phyloP scores from a whole-genome alignment of 2,797 vertebrate genomes.

The Parotocinclus haroldoi region DNA sequence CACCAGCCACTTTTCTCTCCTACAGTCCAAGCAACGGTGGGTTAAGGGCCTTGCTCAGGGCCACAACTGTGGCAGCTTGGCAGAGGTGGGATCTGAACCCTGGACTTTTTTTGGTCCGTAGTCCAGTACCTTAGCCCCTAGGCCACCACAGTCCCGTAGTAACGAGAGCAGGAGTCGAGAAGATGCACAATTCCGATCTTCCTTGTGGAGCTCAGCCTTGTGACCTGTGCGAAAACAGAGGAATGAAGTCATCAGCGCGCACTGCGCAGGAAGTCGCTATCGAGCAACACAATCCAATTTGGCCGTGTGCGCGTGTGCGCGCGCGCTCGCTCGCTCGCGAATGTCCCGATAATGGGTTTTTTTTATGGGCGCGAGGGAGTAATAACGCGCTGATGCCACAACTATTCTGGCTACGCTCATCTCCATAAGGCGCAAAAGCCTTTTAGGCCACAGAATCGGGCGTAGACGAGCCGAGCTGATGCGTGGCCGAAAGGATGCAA shows the following conservation, averaged over 20 bases:
- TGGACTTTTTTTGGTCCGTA: too few species aligned
- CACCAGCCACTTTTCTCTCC: too few species aligned
- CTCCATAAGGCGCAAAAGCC: conserved; percentile 6
- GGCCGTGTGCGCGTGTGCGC: background rate
- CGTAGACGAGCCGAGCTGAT: background rate
- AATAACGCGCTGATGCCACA: conserved; percentile 25
- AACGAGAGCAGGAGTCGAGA: too few species aligned
- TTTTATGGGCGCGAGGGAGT: conserved; percentile 16
- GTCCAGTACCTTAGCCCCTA: too few species aligned
- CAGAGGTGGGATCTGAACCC: too few species aligned
- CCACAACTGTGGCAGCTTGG: too few species aligned
- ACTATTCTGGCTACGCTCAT: conserved; percentile 9
- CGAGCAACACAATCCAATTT: conserved; percentile 12
- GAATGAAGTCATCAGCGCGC: background rate
- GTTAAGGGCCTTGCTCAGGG: too few species aligned
- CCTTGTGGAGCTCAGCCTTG: too few species aligned
- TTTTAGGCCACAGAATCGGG: background rate
- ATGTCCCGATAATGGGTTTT: conserved; percentile 20
- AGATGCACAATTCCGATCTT: too few species aligned
- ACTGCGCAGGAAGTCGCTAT: background rate
- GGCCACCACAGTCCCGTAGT: too few species aligned
- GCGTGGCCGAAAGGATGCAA: background rate
- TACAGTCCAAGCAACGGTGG: too few species aligned
- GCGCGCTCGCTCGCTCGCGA: conserved; percentile 1
- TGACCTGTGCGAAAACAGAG: conserved; percentile 3